A percentile compares a stretch with the other conserved stretches of the same genome.
Evolutionary conservation across 2,888 invertebrate genomes (phyloP).

Genomic region (Loripinus fragilis): DNA sequence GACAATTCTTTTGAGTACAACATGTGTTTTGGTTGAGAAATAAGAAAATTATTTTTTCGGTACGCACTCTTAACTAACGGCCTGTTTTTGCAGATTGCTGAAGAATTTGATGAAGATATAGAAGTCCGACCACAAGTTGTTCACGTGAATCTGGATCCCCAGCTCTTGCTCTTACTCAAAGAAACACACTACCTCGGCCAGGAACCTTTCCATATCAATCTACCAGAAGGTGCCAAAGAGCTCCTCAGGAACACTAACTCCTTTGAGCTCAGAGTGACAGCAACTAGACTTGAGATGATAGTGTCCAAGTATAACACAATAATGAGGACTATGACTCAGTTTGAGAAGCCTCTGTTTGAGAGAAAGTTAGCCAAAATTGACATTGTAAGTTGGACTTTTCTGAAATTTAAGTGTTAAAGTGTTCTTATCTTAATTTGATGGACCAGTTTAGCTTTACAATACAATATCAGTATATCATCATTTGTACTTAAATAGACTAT

Average conservation of each 20-base stretch:
- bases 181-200: conserved; percentile 81
- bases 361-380: conserved; percentile 81
- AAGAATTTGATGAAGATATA: conserved; percentile 81
- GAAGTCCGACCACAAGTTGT: conserved; percentile 80
- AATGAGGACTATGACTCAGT: conserved; percentile 81
- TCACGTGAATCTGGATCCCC: conserved; percentile 82
- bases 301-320: conserved; percentile 82
- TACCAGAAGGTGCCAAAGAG: conserved; percentile 78
- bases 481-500: no score
- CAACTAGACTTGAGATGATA: conserved; percentile 81
- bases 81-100: conserved; percentile 77
- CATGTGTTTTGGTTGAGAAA: no score
- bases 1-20: no score
- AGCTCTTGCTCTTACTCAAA: conserved; percentile 79
- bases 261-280: conserved; percentile 77
- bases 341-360: conserved; percentile 82
- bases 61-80: no score
- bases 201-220: conserved; percentile 79
- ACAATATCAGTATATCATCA: no score
- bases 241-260: conserved; percentile 79
- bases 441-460: no score
- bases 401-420: neutral
- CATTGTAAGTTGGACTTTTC: conserved; percentile 69
- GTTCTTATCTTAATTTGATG: no score
- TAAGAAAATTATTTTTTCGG: no score